Percentiles rank a stretch among this genome's conserved stretches.
Evolutionary conservation across 2,797 vertebrate species (phyloP).

Genomic region (Manis javanica): DNA sequence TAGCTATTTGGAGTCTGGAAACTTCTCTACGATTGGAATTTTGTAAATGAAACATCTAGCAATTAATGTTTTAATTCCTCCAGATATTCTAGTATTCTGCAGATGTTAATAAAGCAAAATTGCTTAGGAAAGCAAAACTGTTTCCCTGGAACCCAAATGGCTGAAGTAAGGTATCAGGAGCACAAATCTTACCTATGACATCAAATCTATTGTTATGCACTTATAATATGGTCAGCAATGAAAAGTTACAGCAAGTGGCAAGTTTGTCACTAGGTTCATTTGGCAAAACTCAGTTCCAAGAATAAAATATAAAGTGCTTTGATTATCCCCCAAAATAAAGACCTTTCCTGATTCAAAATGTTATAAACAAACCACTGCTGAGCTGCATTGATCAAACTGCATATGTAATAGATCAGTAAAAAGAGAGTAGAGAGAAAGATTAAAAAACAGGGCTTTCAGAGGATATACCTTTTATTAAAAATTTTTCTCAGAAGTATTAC

Average conservation of each 20-base stretch:
- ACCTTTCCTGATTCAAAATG: slow-evolving; percentile 3
- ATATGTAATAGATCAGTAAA: slow-evolving; percentile 24
- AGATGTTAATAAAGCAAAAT: slow-evolving; percentile 12
- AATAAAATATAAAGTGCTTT: slow-evolving; percentile 44
- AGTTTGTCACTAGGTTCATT: neutral
- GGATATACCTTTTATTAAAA: slow-evolving; percentile 18
- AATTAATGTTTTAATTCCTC: neutral
- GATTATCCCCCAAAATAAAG: neutral
- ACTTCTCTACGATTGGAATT: neutral
- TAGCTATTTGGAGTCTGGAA: neutral
- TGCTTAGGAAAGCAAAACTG: neutral
- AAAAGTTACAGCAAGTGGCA: neutral
- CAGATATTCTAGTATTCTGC: neutral
- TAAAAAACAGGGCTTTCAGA: neutral
- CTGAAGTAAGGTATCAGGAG: neutral
- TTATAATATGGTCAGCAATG: neutral
- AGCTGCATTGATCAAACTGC: neutral
- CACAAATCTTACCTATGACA: neutral
- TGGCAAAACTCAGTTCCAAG: neutral
- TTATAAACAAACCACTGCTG: slow-evolving; percentile 4
- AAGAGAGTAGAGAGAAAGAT: neutral
- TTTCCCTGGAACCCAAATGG: neutral
- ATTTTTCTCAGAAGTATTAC: neutral
- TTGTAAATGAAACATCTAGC: neutral
- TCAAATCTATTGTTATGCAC: neutral